Percentiles rank a stretch among this genome's conserved stretches.
phyloP scores from a whole-genome alignment of 2,113 vertebrate species.

The Tyrannus savana region DNA sequence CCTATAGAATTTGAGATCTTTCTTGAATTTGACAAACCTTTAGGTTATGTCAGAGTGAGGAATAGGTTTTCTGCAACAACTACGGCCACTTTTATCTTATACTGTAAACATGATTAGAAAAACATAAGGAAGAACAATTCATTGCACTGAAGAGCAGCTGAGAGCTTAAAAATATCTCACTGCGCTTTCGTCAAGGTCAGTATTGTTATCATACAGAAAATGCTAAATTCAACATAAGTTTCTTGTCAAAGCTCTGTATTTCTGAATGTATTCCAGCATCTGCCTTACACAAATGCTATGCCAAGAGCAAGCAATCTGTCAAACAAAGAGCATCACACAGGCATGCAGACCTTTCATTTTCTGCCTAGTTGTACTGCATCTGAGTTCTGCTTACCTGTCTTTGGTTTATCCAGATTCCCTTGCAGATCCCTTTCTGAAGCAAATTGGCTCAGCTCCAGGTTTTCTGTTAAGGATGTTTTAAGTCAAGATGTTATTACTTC shows the following conservation, averaged over 20 bases:
- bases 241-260: not conserved
- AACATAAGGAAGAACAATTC: not conserved
- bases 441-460: slow-evolving; percentile 13
- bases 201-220: not conserved
- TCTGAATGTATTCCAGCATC: not conserved
- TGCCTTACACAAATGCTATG: not conserved
- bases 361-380: not conserved
- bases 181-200: not conserved
- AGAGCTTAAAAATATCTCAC: not conserved
- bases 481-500: not conserved
- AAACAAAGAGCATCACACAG: not conserved
- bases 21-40: not conserved
- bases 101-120: not conserved
- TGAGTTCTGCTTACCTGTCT: slow-evolving; percentile 1
- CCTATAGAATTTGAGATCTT: not conserved
- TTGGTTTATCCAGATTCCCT: not conserved
- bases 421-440: slow-evolving; percentile 4
- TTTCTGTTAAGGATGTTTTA: slow-evolving; percentile 19
- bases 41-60: not conserved
- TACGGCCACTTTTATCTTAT: not conserved
- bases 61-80: not conserved
- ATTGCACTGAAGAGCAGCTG: not conserved
- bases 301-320: slow-evolving; percentile 14
- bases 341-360: slow-evolving; percentile 12
- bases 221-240: not conserved